Percentiles rank a stretch among this genome's conserved stretches.
Conservation (phyloP, 2,113 vertebrate species). For the Phalacrocorax pelagicus region DNA sequence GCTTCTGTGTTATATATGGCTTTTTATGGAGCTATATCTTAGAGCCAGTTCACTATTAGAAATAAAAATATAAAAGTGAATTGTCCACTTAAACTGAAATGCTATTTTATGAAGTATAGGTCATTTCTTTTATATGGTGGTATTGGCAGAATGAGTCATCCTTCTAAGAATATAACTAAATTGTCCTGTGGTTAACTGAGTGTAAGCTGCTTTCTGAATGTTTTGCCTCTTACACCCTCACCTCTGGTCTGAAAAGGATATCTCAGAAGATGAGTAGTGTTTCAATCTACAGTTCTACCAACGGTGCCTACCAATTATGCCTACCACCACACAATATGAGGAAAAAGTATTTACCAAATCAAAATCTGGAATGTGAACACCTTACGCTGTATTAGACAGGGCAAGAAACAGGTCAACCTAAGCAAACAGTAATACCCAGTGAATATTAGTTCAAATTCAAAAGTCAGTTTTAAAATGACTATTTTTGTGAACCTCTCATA, state of each 20-base stretch:
- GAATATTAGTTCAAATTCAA: neutral
- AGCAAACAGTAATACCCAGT: neutral
- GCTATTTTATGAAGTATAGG: constrained; percentile 34
- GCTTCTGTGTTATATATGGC: neutral
- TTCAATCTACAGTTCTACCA: neutral
- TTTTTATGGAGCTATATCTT: constrained; percentile 25
- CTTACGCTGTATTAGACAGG: neutral
- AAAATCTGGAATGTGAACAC: neutral
- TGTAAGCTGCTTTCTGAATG: neutral
- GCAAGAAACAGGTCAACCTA: neutral
- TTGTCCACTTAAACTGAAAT: constrained; percentile 43
- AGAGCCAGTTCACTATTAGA: constrained; percentile 34
- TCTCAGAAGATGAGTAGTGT: neutral
- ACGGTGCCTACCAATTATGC: neutral
- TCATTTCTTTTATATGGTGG: neutral
- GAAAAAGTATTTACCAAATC: neutral
- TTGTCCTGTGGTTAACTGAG: constrained; percentile 7
- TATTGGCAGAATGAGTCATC: constrained; percentile 43
- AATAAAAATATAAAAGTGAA: constrained; percentile 25
- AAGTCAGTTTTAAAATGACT: neutral
- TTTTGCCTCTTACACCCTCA: neutral
- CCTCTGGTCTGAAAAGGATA: neutral
- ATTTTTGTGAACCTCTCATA: neutral
- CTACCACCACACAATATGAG: neutral
- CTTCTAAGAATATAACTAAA: constrained; percentile 18